Percentiles rank a stretch among this genome's conserved stretches.
phyloP scores from a whole-genome alignment of 2,113 vertebrate species.

The Hiodon alosoides region DNA sequence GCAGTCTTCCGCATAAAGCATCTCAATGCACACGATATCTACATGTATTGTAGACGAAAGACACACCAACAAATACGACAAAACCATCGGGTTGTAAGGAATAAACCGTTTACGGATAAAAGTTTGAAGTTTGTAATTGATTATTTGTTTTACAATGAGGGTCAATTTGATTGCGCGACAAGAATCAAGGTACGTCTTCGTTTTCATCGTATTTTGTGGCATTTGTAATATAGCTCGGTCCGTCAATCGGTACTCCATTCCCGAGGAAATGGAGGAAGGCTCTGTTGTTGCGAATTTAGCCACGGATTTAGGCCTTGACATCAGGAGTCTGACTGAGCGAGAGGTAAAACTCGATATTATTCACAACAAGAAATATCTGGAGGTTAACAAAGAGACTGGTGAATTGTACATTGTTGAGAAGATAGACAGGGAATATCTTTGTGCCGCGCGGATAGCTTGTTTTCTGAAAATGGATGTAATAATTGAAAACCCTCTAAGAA shows the following conservation, averaged over 20 bases:
- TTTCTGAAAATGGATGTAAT: slow-evolving; percentile 69
- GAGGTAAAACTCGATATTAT: slow-evolving; percentile 63
- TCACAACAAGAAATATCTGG: slow-evolving; percentile 61
- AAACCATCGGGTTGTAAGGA: not conserved
- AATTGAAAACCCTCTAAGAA: slow-evolving; percentile 60
- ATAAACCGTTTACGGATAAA: too few relatives aligned
- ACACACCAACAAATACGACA: not conserved
- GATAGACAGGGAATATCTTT: slow-evolving; percentile 66
- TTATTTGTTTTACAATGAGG: not conserved
- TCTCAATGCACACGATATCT: too few relatives aligned
- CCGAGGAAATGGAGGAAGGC: slow-evolving; percentile 67
- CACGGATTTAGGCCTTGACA: slow-evolving; percentile 61
- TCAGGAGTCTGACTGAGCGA: slow-evolving; percentile 53
- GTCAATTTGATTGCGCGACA: not conserved
- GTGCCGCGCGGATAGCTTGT: slow-evolving; percentile 62
- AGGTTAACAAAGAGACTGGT: slow-evolving; percentile 66
- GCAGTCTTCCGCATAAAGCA: too few relatives aligned
- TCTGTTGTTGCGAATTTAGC: slow-evolving; percentile 67
- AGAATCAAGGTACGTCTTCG: slow-evolving; percentile 24
- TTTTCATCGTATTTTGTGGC: slow-evolving; percentile 37
- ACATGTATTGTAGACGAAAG: too few relatives aligned
- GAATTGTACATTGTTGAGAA: slow-evolving; percentile 56
- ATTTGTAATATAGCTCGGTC: slow-evolving; percentile 54
- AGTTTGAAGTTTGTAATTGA: too few relatives aligned
- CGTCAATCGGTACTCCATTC: slow-evolving; percentile 65